Base-by-base conservation (phyloP, 2,797 vertebrate genomes). In the Pterois miles region DNA sequence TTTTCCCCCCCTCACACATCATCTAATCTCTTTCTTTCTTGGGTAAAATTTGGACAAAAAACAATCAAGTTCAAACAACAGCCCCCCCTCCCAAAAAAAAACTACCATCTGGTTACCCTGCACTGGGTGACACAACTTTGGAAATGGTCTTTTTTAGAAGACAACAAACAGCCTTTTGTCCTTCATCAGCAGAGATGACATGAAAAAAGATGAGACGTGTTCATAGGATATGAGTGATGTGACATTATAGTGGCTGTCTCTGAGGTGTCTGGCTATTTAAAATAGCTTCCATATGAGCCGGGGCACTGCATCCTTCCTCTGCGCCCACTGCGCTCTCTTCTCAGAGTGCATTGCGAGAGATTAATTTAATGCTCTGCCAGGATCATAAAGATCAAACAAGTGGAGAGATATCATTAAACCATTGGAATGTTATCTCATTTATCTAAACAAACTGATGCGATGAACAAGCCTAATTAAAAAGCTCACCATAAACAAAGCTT, bases 361-460 rank as follows among this genome's bases (percentile, higher is more conserved):
- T 98, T 97, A 97, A 97, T 98, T 96, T 96, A 97, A 97, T 96
- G 96, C 96, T 96, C 95, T 96, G 96, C 95, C 95, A 96, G 93
- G 92, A 95, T 96, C 95, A 96, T 97, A 97, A 97, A 98, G 96
- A 98, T 98, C 96, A 97, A 97, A 97, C 96, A 98, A 96, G 95
- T 97, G 94, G 92, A 95, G 96, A 97, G 96, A 96, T 97, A 97
- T 95, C 96, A 97, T 98, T 97, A 97, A 97, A 98, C 93, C 93
- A 94, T 92, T 94, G 96, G 91, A 96, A 96, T 95, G 95, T 95
- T 95, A 95, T 96, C 96, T 97, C 96, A 97, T 97, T 98, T 98
- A 97, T 98, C 97, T 97, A 98, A 98, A 97, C 97, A 98, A 98
- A 98, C 96, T 96, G 96, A 98, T 97, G 96, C 96, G 94, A 95